Evolutionary conservation across 2,888 invertebrate genomes (phyloP).

Genomic region (Drosophila vallismaia): DNA sequence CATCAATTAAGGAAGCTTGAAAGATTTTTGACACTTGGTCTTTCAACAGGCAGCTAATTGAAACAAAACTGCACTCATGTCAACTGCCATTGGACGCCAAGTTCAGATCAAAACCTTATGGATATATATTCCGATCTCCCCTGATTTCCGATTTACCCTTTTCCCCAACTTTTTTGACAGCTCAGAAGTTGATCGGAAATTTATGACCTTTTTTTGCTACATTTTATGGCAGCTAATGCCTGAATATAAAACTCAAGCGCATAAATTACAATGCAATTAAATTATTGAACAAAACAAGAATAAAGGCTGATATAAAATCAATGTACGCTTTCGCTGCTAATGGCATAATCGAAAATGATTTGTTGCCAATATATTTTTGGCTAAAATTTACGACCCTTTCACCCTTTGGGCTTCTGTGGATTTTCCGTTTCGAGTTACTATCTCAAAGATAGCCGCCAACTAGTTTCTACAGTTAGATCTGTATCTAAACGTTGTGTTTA

Average conservation of each 20-base stretch:
- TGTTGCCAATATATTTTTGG: slow-evolving; percentile 39
- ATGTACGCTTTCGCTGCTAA: slow-evolving; percentile 40
- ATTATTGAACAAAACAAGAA: slow-evolving; percentile 30
- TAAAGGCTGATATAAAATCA: background rate
- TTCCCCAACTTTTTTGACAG: slow-evolving; percentile 22
- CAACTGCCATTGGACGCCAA: slow-evolving; percentile 46
- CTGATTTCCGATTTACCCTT: background rate
- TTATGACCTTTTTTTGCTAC: slow-evolving; percentile 47
- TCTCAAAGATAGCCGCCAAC: slow-evolving; percentile 30
- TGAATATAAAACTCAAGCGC: slow-evolving; percentile 37
- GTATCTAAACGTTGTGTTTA: slow-evolving; percentile 30
- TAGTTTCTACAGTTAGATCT: slow-evolving; percentile 16
- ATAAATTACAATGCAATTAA: slow-evolving; percentile 59
- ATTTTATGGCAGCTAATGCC: slow-evolving; percentile 37
- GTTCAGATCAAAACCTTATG: slow-evolving; percentile 31
- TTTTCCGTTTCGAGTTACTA: background rate
- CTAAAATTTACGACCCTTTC: slow-evolving; percentile 28
- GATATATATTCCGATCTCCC: background rate
- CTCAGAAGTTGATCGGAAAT: slow-evolving; percentile 37
- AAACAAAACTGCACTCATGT: slow-evolving; percentile 46
- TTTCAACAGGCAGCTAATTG: slow-evolving; percentile 34
- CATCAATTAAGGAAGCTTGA: slow-evolving; percentile 32
- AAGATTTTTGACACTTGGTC: slow-evolving; percentile 37
- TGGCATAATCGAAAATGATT: slow-evolving; percentile 64
- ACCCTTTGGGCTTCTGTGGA: slow-evolving; percentile 23